Percentiles rank a stretch among this genome's conserved stretches.
Evolutionary conservation across 2,797 vertebrate genomes (phyloP).

Genomic region (Myotis daubentonii): DNA sequence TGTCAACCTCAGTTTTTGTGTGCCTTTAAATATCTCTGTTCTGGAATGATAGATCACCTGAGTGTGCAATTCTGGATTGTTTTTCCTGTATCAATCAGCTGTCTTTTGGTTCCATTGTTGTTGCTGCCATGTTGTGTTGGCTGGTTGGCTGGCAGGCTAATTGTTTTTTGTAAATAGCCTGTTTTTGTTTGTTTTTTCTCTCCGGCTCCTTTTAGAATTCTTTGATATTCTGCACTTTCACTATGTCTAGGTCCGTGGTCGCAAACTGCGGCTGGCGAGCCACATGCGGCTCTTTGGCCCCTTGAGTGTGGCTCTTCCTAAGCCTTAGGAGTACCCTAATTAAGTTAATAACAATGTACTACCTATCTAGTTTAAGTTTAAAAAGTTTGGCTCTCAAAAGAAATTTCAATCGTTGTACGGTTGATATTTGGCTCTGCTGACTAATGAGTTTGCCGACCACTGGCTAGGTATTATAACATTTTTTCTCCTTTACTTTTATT

Average conservation of each 20-base stretch:
- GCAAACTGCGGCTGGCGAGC: too few relatives aligned
- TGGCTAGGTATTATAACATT: background rate
- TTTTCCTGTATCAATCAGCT: background rate
- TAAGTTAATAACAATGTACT: too few relatives aligned
- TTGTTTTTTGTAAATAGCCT: background rate
- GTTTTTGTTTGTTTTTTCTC: background rate
- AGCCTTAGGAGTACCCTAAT: too few relatives aligned
- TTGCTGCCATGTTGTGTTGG: background rate
- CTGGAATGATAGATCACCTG: background rate
- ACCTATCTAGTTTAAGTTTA: too few relatives aligned
- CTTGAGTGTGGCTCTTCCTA: too few relatives aligned
- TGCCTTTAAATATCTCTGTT: background rate
- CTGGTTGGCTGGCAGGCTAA: background rate
- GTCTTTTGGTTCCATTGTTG: background rate
- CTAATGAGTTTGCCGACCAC: too few relatives aligned
- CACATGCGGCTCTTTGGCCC: too few relatives aligned
- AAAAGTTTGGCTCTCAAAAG: too few relatives aligned
- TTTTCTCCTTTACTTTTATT: background rate
- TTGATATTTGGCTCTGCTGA: too few relatives aligned
- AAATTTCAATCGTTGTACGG: too few relatives aligned
- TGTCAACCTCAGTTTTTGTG: background rate
- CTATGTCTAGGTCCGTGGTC: background rate
- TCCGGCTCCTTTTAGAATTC: background rate
- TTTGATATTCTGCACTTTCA: background rate
- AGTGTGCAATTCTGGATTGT: background rate